Percentiles rank a stretch among this genome's conserved stretches.
Evolutionary conservation across 2,113 vertebrate species (phyloP).

Genomic region (Saccopteryx leptura): DNA sequence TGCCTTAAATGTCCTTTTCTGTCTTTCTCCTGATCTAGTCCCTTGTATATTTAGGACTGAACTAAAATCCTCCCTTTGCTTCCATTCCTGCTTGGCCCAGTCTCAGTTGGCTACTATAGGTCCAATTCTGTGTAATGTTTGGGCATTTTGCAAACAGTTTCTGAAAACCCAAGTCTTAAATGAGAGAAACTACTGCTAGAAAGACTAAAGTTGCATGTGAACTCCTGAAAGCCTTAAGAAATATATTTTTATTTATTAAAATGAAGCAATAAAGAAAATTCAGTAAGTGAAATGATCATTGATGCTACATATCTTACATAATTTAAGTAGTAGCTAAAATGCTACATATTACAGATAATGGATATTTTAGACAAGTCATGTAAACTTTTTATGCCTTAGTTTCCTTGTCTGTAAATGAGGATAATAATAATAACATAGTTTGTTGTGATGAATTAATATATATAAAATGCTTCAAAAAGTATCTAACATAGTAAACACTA

Average conservation of each 20-base stretch:
- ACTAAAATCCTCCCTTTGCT: not conserved
- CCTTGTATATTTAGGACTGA: not conserved
- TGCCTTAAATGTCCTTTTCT: not conserved
- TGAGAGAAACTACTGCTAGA: not conserved
- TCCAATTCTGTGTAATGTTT: not conserved
- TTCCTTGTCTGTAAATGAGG: not conserved
- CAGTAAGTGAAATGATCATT: not conserved
- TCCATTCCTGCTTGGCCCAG: not conserved
- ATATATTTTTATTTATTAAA: constrained; percentile 16
- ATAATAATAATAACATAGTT: not conserved
- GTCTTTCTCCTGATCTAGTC: not conserved
- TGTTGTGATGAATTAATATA: not conserved
- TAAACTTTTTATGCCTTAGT: not conserved
- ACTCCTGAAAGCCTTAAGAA: not conserved
- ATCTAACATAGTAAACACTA: not conserved
- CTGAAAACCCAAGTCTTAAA: not conserved
- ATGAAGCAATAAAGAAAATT: not conserved
- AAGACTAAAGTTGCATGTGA: not conserved
- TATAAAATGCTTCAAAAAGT: not conserved
- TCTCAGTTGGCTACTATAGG: not conserved
- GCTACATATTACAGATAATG: not conserved
- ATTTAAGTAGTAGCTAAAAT: not conserved
- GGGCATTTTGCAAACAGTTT: not conserved
- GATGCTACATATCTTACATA: not conserved
- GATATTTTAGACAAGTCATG: not conserved